These are phyloP conservation scores for Fabriciana adippe DNA, from an alignment of 2,888 invertebrate genomes.

Conservation along the genomic window DNA sequence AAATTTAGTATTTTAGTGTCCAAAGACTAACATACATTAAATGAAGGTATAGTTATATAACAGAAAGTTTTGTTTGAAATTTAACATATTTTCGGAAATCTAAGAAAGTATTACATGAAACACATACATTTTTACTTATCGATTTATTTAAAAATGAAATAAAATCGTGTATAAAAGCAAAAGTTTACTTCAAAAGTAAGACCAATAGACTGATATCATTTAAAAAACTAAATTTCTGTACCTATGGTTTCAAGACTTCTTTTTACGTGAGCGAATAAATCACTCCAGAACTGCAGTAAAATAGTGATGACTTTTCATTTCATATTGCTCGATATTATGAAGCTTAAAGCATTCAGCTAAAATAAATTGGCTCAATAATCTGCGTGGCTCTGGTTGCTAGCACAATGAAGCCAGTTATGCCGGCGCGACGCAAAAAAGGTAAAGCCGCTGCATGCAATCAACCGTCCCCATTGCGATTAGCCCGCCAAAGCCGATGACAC, in stretches of 20 bases:
- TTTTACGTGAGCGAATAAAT: slow-evolving; percentile 3
- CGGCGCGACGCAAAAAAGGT: slow-evolving; percentile 45
- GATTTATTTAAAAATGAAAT: neutral
- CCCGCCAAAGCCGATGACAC: slow-evolving; percentile 68
- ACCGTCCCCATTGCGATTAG: slow-evolving; percentile 66
- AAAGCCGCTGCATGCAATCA: slow-evolving; percentile 65
- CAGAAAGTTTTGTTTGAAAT: too few species aligned
- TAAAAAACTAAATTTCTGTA: neutral
- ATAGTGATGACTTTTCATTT: slow-evolving; percentile 32
- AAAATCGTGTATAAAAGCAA: neutral
- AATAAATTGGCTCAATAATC: slow-evolving; percentile 74
- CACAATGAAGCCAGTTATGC: slow-evolving; percentile 67
- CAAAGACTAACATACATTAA: neutral
- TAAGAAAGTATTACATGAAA: too few species aligned
- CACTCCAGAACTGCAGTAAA: slow-evolving; percentile 17
- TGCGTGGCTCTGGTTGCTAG: slow-evolving; percentile 64
- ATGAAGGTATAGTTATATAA: neutral
- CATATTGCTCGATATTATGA: slow-evolving; percentile 28
- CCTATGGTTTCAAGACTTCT: neutral
- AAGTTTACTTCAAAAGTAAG: too few species aligned
- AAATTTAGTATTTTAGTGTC: neutral
- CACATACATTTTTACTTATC: too few species aligned
- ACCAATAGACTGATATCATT: neutral
- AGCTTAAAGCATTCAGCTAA: slow-evolving; percentile 47
- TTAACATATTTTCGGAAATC: neutral